Evolutionary conservation across 2,797 vertebrate genomes (phyloP).

Genomic region (Antennarius maculatus): DNA sequence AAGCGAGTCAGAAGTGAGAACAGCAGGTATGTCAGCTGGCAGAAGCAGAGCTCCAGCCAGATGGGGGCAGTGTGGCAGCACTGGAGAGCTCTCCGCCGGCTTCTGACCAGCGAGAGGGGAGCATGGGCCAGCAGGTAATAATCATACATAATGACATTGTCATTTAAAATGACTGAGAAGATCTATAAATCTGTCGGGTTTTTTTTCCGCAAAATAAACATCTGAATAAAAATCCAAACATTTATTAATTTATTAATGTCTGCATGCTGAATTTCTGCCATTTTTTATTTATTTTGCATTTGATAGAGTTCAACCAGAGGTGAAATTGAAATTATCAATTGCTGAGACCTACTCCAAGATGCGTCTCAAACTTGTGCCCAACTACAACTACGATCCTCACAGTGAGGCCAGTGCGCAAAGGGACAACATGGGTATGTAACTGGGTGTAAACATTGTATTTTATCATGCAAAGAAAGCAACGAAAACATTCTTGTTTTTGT

Average conservation of each 20-base stretch:
- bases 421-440: conserved; percentile 91
- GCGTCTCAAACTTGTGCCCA: conserved; percentile 95
- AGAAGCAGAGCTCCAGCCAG: conserved; percentile 89
- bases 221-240: not conserved
- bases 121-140: conserved; percentile 89
- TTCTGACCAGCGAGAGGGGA: conserved; percentile 88
- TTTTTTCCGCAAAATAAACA: not conserved
- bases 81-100: conserved; percentile 87
- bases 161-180: not conserved
- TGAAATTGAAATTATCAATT: conserved; percentile 90
- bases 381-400: conserved; percentile 89
- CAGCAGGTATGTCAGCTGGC: conserved; percentile 76
- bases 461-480: not conserved
- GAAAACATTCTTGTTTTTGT: not conserved
- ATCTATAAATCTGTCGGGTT: not conserved
- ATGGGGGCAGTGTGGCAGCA: conserved; percentile 88
- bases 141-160: not conserved
- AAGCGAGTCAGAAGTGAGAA: conserved; percentile 87
- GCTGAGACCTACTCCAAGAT: conserved; percentile 96
- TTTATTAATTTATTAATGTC: not conserved
- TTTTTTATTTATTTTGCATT: conserved; percentile 11
- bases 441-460: not conserved
- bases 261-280: too few relatives aligned
- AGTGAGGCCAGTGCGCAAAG: conserved; percentile 91
- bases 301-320: conserved; percentile 77